Evolutionary conservation across 2,888 invertebrate species (phyloP).

Genomic region (Apodemia duryi): DNA sequence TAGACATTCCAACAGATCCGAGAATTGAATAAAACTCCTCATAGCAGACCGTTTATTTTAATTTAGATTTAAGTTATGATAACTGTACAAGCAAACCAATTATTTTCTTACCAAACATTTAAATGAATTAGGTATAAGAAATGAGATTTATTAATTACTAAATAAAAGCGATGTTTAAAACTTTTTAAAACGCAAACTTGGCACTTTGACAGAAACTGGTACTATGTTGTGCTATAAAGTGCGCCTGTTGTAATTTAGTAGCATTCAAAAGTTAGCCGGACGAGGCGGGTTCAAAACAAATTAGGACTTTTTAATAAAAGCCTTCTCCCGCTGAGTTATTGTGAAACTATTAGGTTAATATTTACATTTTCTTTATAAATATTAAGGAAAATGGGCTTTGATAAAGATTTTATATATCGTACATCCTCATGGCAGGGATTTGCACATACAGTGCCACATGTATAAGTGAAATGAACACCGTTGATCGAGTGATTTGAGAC

Average conservation of each 20-base stretch:
- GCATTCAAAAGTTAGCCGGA: constrained; percentile 54
- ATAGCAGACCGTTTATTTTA: too few relatives aligned
- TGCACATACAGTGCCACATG: too few relatives aligned
- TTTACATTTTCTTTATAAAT: background rate
- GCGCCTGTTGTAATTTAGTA: constrained; percentile 63
- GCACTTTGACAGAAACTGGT: constrained; percentile 44
- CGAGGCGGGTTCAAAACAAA: constrained; percentile 35
- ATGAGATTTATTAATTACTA: background rate
- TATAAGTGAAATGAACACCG: too few relatives aligned
- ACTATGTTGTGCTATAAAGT: constrained; percentile 47
- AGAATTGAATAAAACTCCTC: too few relatives aligned
- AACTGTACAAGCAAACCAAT: too few relatives aligned
- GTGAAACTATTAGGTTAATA: background rate
- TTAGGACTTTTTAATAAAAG: constrained; percentile 35
- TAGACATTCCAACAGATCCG: too few relatives aligned
- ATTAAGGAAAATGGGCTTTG: background rate
- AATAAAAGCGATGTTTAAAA: constrained; percentile 35
- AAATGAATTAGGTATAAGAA: too few relatives aligned
- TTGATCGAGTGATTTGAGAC: too few relatives aligned
- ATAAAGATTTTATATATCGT: too few relatives aligned
- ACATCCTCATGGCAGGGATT: too few relatives aligned
- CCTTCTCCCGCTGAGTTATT: constrained; percentile 4
- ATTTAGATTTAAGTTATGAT: too few relatives aligned
- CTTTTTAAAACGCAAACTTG: constrained; percentile 37
- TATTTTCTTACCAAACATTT: too few relatives aligned